Conservation (phyloP, 2,888 invertebrate genomes). For the Hydrotaea diabolus region DNA sequence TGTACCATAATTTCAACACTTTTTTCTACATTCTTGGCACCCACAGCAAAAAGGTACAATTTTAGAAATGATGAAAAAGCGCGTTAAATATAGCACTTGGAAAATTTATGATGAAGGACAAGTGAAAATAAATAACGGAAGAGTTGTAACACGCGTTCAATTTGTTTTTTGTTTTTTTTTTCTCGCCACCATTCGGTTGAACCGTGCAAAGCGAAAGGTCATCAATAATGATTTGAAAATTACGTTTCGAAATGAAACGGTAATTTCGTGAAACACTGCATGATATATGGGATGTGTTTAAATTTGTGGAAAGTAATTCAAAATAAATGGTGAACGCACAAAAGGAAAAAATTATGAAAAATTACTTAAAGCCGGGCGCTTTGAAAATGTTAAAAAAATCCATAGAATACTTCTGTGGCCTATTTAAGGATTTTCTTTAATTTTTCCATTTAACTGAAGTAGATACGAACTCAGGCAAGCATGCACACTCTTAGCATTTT, state of each 20-base stretch:
- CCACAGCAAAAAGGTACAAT: conserved; percentile 48
- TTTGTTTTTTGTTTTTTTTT: background rate
- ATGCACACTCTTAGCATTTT: background rate
- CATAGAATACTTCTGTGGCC: no score
- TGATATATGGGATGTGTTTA: conserved; percentile 56
- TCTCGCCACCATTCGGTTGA: no score
- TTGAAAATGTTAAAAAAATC: no score
- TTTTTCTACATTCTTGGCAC: background rate
- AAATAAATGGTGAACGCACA: background rate
- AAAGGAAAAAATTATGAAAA: background rate
- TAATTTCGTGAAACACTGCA: conserved; percentile 47
- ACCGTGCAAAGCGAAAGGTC: conserved; percentile 37
- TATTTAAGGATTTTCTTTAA: background rate
- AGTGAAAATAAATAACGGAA: conserved; percentile 13
- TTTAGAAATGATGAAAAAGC: conserved; percentile 21
- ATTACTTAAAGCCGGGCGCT: background rate
- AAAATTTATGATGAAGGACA: conserved; percentile 62
- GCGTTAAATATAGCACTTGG: conserved; percentile 53
- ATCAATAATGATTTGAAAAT: conserved; percentile 64
- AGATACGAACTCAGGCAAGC: background rate
- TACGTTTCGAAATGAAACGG: conserved; percentile 46
- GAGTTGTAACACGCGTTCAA: conserved; percentile 5
- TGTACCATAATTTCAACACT: conserved; percentile 52
- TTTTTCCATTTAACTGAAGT: background rate
- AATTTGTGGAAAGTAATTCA: conserved; percentile 40